Conservation (phyloP, 2,888 invertebrate genomes). For the Tethea ocularis region DNA sequence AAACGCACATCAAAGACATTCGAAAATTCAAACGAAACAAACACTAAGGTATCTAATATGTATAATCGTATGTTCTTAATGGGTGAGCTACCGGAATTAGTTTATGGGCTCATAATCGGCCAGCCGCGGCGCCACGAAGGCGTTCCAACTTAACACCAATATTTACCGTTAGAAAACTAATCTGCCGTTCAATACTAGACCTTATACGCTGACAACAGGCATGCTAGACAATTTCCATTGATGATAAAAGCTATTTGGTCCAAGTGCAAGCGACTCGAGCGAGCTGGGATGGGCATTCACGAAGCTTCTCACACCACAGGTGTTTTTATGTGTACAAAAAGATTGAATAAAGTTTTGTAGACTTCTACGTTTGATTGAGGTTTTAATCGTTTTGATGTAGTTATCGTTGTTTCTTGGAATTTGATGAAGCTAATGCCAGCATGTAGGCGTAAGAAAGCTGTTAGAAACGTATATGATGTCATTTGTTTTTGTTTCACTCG, state of each 20-base stretch:
- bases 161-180: slow-evolving; percentile 24
- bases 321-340: slow-evolving; percentile 64
- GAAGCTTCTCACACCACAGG: slow-evolving; percentile 74
- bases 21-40: slow-evolving; percentile 19
- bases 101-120: slow-evolving; percentile 77
- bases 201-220: slow-evolving; percentile 30
- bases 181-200: slow-evolving; percentile 28
- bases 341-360: slow-evolving; percentile 50
- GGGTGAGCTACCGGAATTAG: slow-evolving; percentile 78
- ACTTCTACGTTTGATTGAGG: slow-evolving; percentile 59
- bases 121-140: slow-evolving; percentile 71
- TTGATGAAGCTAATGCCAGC: background rate
- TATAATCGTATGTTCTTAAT: slow-evolving; percentile 69
- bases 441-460: slow-evolving; percentile 10
- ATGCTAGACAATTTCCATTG: background rate
- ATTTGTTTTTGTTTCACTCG: background rate
- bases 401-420: slow-evolving; percentile 21
- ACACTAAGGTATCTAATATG: slow-evolving; percentile 46
- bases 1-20: slow-evolving; percentile 26
- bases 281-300: slow-evolving; percentile 32
- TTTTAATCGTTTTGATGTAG: slow-evolving; percentile 51
- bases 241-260: slow-evolving; percentile 16
- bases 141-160: slow-evolving; percentile 59
- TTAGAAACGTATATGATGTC: background rate
- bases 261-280: slow-evolving; percentile 8